Evolutionary conservation across 2,113 vertebrate species (phyloP).

Genomic region (Benitochromis conjunctus): DNA sequence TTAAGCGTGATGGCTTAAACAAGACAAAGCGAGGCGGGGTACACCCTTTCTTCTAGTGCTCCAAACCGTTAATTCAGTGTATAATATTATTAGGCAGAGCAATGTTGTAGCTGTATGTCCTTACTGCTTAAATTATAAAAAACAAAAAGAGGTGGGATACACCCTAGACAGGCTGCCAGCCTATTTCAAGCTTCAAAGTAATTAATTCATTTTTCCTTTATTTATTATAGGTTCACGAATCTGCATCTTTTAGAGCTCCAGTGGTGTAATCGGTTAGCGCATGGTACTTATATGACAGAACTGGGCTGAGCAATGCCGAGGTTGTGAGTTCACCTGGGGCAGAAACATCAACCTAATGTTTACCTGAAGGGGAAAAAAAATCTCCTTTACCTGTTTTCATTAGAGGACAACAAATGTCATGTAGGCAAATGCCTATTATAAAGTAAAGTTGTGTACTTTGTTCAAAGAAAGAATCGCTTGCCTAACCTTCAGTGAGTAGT

Average conservation of each 20-base stretch:
- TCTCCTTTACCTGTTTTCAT: neutral
- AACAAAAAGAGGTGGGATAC: too few relatives aligned
- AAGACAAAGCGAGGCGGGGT: neutral
- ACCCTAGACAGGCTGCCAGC: too few relatives aligned
- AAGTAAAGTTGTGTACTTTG: neutral
- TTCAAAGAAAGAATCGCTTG: neutral
- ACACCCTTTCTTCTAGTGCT: neutral
- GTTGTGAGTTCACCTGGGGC: neutral
- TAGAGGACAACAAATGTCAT: neutral
- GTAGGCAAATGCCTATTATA: neutral
- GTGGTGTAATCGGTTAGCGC: too few relatives aligned
- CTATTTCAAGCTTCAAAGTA: too few relatives aligned
- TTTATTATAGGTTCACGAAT: too few relatives aligned
- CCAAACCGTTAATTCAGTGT: neutral
- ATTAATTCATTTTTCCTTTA: too few relatives aligned
- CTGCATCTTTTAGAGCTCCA: too few relatives aligned
- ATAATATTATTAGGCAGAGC: neutral
- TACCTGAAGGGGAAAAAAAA: neutral
- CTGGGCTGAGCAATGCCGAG: neutral
- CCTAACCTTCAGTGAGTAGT: too few relatives aligned
- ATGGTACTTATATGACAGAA: too few relatives aligned
- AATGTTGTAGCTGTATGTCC: neutral
- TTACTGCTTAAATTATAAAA: neutral
- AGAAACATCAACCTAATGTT: rapidly evolving
- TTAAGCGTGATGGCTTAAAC: neutral